These are phyloP conservation scores for Campodea augens DNA, from an alignment of 1,140 invertebrate species.

Conservation along the genomic window DNA sequence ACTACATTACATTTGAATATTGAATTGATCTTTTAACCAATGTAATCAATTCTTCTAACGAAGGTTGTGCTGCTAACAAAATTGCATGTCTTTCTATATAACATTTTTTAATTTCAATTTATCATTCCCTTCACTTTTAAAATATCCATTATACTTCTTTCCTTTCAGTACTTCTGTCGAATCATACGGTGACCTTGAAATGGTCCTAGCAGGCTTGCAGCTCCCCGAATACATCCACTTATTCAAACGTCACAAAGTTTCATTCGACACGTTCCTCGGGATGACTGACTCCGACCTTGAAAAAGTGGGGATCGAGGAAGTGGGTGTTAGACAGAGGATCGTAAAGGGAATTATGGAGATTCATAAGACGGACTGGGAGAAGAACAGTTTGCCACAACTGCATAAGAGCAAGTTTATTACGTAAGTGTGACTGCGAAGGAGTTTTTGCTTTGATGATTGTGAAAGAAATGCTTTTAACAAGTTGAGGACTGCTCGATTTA, in stretches of 20 bases:
- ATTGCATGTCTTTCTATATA: no score
- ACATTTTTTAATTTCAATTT: no score
- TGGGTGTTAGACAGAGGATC: not conserved
- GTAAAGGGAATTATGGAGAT: not conserved
- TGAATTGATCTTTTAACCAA: no score
- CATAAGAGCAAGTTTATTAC: not conserved
- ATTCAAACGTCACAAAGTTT: not conserved
- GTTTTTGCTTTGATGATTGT: not conserved
- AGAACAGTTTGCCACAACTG: not conserved
- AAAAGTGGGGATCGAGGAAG: not conserved
- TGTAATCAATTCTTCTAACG: no score
- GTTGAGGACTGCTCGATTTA: not conserved
- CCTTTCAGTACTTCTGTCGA: not conserved
- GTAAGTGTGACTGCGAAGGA: not conserved
- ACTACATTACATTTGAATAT: no score
- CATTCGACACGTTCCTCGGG: not conserved
- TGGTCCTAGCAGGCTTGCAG: not conserved
- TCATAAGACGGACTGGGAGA: not conserved
- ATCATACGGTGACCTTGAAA: not conserved
- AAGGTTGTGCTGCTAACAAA: no score
- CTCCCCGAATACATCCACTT: not conserved
- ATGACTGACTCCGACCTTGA: not conserved
- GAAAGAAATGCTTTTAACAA: not conserved
- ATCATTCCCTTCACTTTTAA: no score
- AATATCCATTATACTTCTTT: no score